Evolutionary conservation across 2,797 vertebrate genomes (phyloP).

Genomic region (Hippoglossus hippoglossus): DNA sequence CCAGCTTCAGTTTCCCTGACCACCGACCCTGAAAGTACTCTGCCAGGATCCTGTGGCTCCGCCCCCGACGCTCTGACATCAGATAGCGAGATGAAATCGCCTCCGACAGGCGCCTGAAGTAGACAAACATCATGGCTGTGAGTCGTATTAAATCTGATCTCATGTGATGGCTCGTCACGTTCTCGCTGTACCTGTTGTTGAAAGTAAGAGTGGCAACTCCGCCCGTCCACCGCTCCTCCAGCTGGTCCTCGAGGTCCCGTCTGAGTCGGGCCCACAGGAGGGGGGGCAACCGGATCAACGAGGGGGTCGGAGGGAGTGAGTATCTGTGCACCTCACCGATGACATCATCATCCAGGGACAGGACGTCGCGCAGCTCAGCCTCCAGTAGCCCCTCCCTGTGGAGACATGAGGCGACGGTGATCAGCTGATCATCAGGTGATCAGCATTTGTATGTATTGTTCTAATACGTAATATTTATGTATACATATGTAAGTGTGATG

Average conservation of each 20-base stretch:
- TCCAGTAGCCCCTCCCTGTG: conserved; percentile 88
- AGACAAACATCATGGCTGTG: not conserved
- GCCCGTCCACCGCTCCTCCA: conserved; percentile 78
- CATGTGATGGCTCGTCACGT: not conserved
- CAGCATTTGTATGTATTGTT: not conserved
- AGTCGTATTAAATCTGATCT: not conserved
- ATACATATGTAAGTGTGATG: no score
- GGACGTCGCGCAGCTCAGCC: conserved; percentile 85
- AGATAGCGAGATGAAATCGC: conserved; percentile 78
- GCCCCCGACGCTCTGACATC: conserved; percentile 65
- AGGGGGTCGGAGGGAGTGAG: conserved; percentile 80
- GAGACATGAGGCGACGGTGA: not conserved
- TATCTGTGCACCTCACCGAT: conserved; percentile 83
- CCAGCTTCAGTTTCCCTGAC: conserved; percentile 84
- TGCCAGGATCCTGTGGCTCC: conserved; percentile 75
- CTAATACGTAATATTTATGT: no score
- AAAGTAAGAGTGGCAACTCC: conserved; percentile 78
- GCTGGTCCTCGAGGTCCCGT: conserved; percentile 78
- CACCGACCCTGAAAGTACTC: conserved; percentile 88
- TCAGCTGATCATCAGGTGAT: not conserved
- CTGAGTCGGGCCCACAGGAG: conserved; percentile 85
- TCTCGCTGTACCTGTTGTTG: conserved; percentile 74
- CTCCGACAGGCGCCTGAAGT: conserved; percentile 80
- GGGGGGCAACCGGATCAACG: conserved; percentile 83
- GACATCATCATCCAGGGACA: conserved; percentile 89